Conservation (phyloP, 2,888 invertebrate species). For the Brenthis daphne region DNA sequence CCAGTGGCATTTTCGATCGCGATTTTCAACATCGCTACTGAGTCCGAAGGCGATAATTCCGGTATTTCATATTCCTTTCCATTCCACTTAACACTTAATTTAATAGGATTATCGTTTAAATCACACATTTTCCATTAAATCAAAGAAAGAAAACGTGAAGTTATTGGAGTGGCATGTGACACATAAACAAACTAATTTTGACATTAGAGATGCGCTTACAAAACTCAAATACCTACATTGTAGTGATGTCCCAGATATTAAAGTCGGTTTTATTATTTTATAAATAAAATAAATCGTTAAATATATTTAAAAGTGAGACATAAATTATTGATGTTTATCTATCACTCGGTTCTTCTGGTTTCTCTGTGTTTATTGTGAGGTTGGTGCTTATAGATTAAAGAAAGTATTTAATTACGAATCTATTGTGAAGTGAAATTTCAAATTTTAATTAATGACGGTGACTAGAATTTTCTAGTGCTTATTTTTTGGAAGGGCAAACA, state of each 20-base stretch:
- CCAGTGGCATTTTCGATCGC: conserved; percentile 93
- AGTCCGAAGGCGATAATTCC: conserved; percentile 88
- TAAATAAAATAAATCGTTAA: too few species aligned
- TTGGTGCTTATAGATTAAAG: too few species aligned
- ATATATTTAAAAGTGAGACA: too few species aligned
- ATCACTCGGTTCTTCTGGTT: too few species aligned
- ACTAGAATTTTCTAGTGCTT: too few species aligned
- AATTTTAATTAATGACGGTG: too few species aligned
- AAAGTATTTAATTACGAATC: too few species aligned
- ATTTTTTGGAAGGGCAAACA: too few species aligned
- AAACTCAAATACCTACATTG: neutral
- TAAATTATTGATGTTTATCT: too few species aligned
- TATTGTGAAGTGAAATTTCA: too few species aligned
- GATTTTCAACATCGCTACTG: conserved; percentile 91
- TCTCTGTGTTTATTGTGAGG: too few species aligned
- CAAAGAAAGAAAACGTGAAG: conserved; percentile 43
- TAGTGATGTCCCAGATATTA: neutral
- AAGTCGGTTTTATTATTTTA: too few species aligned
- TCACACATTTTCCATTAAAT: conserved; percentile 70
- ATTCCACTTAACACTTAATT: conserved; percentile 94
- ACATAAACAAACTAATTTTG: conserved; percentile 66
- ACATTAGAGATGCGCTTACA: conserved; percentile 32
- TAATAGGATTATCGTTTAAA: conserved; percentile 72
- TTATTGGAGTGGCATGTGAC: conserved; percentile 51
- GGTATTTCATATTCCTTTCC: conserved; percentile 93